phyloP scores from a whole-genome alignment of 2,888 invertebrate species.

The Microchrysa polita region DNA sequence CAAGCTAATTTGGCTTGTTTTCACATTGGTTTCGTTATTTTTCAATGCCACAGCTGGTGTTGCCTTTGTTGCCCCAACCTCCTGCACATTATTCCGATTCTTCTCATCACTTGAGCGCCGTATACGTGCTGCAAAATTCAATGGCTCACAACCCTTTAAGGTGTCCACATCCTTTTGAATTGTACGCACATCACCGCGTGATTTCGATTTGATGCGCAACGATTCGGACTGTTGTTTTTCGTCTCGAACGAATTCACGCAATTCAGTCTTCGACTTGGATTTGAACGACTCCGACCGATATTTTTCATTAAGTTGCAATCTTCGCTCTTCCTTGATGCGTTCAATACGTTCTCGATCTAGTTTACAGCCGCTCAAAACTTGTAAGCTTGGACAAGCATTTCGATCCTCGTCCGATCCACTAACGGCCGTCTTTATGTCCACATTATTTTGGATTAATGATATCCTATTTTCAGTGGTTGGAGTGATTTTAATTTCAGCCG shows the following conservation, averaged over 20 bases:
- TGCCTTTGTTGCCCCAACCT: not conserved
- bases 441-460: constrained; percentile 68
- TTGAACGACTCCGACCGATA: constrained; percentile 84
- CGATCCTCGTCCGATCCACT: constrained; percentile 56
- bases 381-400: constrained; percentile 55
- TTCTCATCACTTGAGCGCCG: constrained; percentile 64
- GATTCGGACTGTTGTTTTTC: constrained; percentile 60
- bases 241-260: constrained; percentile 57
- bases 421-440: constrained; percentile 46
- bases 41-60: constrained; percentile 26
- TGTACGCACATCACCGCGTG: constrained; percentile 61
- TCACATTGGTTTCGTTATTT: constrained; percentile 18
- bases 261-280: constrained; percentile 65
- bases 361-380: constrained; percentile 68
- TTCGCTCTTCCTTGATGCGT: constrained; percentile 89
- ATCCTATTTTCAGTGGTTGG: constrained; percentile 73
- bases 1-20: constrained; percentile 51
- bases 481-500: constrained; percentile 63
- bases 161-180: constrained; percentile 62
- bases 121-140: constrained; percentile 52
- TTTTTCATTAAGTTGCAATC: constrained; percentile 84
- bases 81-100: constrained; percentile 62
- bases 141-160: constrained; percentile 50
- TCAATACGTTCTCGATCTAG: constrained; percentile 84
- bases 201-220: constrained; percentile 62